A percentile compares a stretch with the other conserved stretches of the same genome.
Evolutionary conservation across 2,888 invertebrate species (phyloP).

Genomic region (Charanyca ferruginea): DNA sequence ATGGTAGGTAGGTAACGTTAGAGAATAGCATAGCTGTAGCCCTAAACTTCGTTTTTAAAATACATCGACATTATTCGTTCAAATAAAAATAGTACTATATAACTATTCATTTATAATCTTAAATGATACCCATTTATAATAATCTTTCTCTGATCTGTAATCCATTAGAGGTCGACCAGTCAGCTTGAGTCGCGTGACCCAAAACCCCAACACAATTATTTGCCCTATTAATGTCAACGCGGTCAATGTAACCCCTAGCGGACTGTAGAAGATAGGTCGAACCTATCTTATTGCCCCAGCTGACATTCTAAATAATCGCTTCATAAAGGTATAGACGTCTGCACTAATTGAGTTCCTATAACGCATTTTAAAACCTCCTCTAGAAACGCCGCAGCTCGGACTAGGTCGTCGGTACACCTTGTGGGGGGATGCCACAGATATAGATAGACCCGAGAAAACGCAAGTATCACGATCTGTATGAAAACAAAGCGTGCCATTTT

Average conservation of each 20-base stretch:
- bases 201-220: slow-evolving; percentile 30
- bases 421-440: too few relatives aligned
- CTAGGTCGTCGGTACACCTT: too few relatives aligned
- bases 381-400: too few relatives aligned
- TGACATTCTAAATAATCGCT: slow-evolving; percentile 31
- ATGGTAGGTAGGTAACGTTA: too few relatives aligned
- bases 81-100: neutral
- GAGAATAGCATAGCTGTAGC: too few relatives aligned
- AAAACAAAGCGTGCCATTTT: too few relatives aligned
- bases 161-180: slow-evolving; percentile 13
- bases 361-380: too few relatives aligned
- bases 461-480: too few relatives aligned
- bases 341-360: slow-evolving; percentile 7
- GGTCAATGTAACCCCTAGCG: slow-evolving; percentile 26
- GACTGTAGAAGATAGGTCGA: too few relatives aligned
- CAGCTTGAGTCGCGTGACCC: slow-evolving; percentile 2
- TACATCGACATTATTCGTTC: too few relatives aligned
- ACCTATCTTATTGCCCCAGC: slow-evolving; percentile 33
- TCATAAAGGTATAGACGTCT: slow-evolving; percentile 23
- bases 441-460: too few relatives aligned
- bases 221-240: slow-evolving; percentile 42
- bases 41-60: too few relatives aligned
- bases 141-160: slow-evolving; percentile 27
- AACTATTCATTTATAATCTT: neutral
- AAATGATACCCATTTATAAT: neutral